Evolutionary conservation across 2,113 vertebrate genomes (phyloP).

Genomic region (Pteropus alecto): DNA sequence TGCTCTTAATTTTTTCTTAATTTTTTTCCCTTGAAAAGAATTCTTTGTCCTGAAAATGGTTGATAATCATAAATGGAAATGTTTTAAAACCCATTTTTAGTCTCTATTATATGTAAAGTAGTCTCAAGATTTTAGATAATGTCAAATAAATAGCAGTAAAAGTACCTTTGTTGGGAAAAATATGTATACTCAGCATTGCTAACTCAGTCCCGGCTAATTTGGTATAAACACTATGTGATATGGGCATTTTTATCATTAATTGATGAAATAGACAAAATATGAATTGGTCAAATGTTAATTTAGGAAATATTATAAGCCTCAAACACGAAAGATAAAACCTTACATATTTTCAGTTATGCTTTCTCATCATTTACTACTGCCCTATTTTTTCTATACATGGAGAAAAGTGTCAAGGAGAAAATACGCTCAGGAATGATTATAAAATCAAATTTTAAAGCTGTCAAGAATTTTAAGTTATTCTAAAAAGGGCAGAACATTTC

Average conservation of each 20-base stretch:
- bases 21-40: not conserved
- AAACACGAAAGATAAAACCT: not conserved
- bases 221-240: not conserved
- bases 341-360: not conserved
- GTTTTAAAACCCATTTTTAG: not conserved
- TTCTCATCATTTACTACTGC: not conserved
- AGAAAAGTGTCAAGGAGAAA: constrained; percentile 21
- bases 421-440: not conserved
- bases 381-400: not conserved
- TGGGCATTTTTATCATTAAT: not conserved
- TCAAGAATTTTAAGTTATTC: constrained; percentile 28
- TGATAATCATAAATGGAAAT: not conserved
- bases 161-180: not conserved
- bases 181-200: not conserved
- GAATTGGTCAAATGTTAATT: not conserved
- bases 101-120: not conserved
- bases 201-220: not conserved
- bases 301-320: not conserved
- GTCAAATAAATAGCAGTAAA: not conserved
- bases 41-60: not conserved
- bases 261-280: constrained; percentile 25
- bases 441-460: constrained; percentile 8
- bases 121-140: not conserved
- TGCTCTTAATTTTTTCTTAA: not conserved
- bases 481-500: not conserved